A percentile compares a stretch with the other conserved stretches of the same genome.
Evolutionary conservation across 2,113 vertebrate species (phyloP).

Genomic region (Mesitornis unicolor): DNA sequence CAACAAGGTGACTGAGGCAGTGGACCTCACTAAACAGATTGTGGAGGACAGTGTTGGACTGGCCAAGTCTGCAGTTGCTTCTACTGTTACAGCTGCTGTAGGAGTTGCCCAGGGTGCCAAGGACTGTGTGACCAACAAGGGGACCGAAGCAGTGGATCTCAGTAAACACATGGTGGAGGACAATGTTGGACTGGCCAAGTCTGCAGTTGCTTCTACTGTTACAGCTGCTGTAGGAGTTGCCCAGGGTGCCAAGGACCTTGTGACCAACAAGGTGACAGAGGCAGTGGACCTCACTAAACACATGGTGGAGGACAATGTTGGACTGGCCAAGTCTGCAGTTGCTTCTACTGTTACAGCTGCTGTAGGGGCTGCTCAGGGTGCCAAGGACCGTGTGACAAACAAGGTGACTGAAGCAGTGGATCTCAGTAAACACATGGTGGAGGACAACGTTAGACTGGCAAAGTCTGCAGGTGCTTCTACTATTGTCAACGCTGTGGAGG

Average conservation of each 20-base stretch:
- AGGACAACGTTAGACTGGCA: constrained; percentile 80
- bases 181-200: constrained; percentile 78
- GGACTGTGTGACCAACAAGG: constrained; percentile 44
- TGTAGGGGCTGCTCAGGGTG: constrained; percentile 61
- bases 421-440: constrained; percentile 67
- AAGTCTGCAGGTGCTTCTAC: constrained; percentile 78
- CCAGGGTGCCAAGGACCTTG: neutral
- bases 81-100: constrained; percentile 76
- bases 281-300: constrained; percentile 60
- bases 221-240: constrained; percentile 72
- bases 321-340: constrained; percentile 79
- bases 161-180: constrained; percentile 74
- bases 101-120: constrained; percentile 33
- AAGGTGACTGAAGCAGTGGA: constrained; percentile 62
- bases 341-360: constrained; percentile 76
- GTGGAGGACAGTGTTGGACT: constrained; percentile 77
- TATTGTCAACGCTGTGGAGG: constrained; percentile 77
- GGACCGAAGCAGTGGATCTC: constrained; percentile 47
- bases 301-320: constrained; percentile 76
- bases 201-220: constrained; percentile 77
- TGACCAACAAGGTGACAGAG: constrained; percentile 54
- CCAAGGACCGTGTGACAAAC: constrained; percentile 23
- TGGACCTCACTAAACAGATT: constrained; percentile 57
- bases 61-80: constrained; percentile 79
- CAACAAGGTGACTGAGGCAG: constrained; percentile 46